Conservation (phyloP, 2,888 invertebrate species). For the Euspilapteryx auroguttella region DNA sequence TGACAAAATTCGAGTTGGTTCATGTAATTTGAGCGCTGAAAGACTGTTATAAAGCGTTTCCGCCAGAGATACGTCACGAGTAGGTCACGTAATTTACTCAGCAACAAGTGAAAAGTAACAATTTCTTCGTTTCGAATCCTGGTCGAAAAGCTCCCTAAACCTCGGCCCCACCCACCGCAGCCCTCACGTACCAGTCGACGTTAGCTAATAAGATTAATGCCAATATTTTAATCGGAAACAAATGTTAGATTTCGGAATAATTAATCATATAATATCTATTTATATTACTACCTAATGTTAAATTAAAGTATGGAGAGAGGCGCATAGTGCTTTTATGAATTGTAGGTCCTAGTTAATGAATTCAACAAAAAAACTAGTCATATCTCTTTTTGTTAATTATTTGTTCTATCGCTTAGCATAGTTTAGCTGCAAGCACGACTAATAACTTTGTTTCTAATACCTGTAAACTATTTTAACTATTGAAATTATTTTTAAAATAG, state of each 20-base stretch:
- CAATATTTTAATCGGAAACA: conserved; percentile 56
- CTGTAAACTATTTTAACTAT: no score
- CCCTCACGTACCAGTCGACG: conserved; percentile 20
- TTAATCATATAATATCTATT: conserved; percentile 55
- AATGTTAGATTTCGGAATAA: conserved; percentile 49
- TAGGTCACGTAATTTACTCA: no score
- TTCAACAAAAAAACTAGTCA: conserved; percentile 58
- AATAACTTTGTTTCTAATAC: conserved; percentile 9
- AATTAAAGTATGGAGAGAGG: conserved; percentile 53
- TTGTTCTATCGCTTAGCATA: conserved; percentile 58
- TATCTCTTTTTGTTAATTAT: conserved; percentile 51
- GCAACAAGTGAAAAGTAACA: no score
- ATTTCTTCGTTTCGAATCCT: no score
- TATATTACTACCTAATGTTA: conserved; percentile 19
- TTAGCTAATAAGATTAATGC: conserved; percentile 53
- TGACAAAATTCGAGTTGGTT: no score
- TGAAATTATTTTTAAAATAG: conserved; percentile 1
- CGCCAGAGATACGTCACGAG: no score
- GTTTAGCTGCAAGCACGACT: conserved; percentile 58
- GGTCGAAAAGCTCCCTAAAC: no score
- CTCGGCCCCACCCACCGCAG: conserved; percentile 1
- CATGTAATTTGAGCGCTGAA: no score
- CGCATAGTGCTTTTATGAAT: conserved; percentile 60
- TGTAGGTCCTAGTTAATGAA: conserved; percentile 51
- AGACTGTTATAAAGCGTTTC: no score